Conservation (phyloP, 2,113 vertebrate genomes). For the Catharus minimus region DNA sequence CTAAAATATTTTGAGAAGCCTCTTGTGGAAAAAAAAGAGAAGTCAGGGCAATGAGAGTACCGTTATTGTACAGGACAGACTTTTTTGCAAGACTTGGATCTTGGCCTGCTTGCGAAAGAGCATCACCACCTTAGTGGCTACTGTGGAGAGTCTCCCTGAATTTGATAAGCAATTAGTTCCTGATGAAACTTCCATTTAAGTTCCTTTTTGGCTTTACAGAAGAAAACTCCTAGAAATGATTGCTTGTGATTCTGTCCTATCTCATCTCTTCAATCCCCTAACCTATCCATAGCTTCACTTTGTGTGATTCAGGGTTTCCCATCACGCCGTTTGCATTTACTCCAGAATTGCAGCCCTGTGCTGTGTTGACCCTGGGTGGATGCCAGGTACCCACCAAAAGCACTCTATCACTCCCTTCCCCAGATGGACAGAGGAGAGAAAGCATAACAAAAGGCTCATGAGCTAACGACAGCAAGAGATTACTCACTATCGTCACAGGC, state of each 20-base stretch:
- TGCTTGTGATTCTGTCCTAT: not conserved
- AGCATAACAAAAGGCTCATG: not conserved
- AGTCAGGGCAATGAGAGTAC: not conserved
- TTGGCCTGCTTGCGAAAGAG: rapidly evolving
- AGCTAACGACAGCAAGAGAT: not conserved
- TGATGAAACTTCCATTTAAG: not conserved
- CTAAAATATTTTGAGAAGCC: not conserved
- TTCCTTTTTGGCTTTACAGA: not conserved
- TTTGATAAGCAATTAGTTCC: not conserved
- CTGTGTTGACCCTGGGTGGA: not conserved
- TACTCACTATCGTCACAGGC: rapidly evolving
- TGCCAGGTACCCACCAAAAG: not conserved
- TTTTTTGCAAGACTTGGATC: not conserved
- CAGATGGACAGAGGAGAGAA: not conserved
- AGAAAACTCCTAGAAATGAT: not conserved
- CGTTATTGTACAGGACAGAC: not conserved
- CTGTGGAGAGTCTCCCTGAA: not conserved
- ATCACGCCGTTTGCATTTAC: not conserved
- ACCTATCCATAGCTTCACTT: not conserved
- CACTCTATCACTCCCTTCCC: not conserved
- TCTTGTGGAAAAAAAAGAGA: not conserved
- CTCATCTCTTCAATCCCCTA: not conserved
- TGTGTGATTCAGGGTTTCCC: not conserved
- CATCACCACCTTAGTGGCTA: not conserved
- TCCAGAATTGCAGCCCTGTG: not conserved